A percentile compares a stretch with the other conserved stretches of the same genome.
Evolutionary conservation across 2,113 vertebrate genomes (phyloP).

Genomic region (Crotalus horridus): DNA sequence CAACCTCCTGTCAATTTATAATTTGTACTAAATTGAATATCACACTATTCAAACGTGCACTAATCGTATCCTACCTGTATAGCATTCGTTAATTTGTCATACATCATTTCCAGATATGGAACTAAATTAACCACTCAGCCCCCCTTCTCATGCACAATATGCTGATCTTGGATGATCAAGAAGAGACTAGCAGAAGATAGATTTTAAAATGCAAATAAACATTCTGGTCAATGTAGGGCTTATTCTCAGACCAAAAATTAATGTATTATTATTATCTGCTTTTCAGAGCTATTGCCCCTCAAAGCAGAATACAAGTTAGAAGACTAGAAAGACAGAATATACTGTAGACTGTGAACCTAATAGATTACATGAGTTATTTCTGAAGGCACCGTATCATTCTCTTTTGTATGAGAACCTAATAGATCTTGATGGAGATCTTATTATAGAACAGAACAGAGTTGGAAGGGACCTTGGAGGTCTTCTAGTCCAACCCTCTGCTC

Average conservation of each 20-base stretch:
- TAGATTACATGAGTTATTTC: background rate
- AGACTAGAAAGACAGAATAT: background rate
- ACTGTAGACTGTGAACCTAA: background rate
- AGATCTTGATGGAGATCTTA: background rate
- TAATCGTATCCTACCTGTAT: background rate
- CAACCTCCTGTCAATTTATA: background rate
- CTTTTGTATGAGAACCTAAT: background rate
- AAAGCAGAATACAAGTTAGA: too few species aligned
- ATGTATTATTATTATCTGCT: background rate
- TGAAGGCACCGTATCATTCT: background rate
- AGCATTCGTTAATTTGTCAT: background rate
- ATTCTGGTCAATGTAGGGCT: background rate
- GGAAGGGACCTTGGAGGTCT: too few species aligned
- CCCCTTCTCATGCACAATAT: background rate
- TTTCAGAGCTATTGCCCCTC: background rate
- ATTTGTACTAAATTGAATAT: background rate
- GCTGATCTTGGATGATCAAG: background rate
- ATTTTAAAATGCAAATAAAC: background rate
- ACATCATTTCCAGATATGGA: background rate
- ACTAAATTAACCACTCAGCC: background rate
- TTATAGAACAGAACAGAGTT: background rate
- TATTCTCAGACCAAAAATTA: background rate
- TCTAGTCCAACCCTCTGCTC: too few species aligned
- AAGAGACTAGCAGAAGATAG: background rate
- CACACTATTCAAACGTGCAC: background rate